Percentiles rank a stretch among this genome's conserved stretches.
Conservation (phyloP, 1,140 invertebrate genomes). For the Achatina immaculata region DNA sequence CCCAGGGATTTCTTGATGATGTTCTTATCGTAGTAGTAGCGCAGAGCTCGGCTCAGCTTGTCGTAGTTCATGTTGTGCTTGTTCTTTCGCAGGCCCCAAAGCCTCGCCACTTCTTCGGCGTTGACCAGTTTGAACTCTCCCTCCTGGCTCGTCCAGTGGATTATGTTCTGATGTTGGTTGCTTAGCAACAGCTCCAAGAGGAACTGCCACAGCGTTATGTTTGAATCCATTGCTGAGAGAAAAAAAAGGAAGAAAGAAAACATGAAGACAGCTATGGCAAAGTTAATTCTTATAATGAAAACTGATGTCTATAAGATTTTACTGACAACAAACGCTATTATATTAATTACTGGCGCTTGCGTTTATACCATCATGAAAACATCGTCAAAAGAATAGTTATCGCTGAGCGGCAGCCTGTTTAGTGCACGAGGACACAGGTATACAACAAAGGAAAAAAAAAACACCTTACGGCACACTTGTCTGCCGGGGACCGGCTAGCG, state of each 20-base stretch:
- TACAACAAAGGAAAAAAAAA: too few species aligned
- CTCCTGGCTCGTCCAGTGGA: conserved; percentile 98
- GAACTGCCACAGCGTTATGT: conserved; percentile 71
- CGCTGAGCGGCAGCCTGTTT: too few species aligned
- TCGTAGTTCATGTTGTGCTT: conserved; percentile 99
- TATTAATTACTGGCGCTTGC: too few species aligned
- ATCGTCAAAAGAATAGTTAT: too few species aligned
- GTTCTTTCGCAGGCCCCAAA: conserved; percentile 97
- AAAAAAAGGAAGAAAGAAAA: not conserved
- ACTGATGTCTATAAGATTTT: too few species aligned
- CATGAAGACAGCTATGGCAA: not conserved
- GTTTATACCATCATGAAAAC: too few species aligned
- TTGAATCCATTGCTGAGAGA: conserved; percentile 64
- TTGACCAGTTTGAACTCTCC: conserved; percentile 99
- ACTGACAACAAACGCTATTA: too few species aligned
- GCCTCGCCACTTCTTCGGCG: conserved; percentile 95
- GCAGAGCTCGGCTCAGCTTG: conserved; percentile 93
- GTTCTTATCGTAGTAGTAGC: conserved; percentile 99
- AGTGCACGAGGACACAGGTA: too few species aligned
- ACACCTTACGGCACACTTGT: too few species aligned
- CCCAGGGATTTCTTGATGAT: conserved; percentile 94
- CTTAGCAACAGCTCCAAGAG: conserved; percentile 81
- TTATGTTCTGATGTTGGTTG: conserved; percentile 94
- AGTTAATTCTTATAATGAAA: too few species aligned
- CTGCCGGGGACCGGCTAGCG: too few species aligned